phyloP scores from a whole-genome alignment of 2,888 invertebrate species.

The Tetranychus truncatus region DNA sequence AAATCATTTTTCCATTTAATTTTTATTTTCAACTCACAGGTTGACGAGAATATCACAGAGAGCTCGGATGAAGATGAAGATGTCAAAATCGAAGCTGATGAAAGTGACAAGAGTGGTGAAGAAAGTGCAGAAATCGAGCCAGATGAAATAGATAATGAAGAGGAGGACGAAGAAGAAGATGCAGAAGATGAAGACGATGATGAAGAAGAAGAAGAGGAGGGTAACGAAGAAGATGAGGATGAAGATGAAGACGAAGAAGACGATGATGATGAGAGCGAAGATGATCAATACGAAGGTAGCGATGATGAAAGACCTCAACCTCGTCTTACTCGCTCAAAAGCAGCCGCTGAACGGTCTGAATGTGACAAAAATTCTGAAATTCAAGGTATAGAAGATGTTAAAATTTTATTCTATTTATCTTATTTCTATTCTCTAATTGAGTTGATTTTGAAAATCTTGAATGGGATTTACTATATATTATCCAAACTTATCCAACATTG shows the following conservation, averaged over 20 bases:
- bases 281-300: neutral
- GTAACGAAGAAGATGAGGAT: neutral
- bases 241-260: neutral
- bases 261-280: neutral
- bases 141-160: neutral
- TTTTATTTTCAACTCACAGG: neutral
- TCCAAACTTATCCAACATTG: no score
- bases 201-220: neutral
- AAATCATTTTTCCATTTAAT: neutral
- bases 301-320: neutral
- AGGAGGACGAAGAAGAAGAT: neutral
- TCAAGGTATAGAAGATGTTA: neutral
- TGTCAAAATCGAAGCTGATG: neutral
- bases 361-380: neutral
- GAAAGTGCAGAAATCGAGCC: neutral
- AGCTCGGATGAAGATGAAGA: neutral
- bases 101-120: neutral
- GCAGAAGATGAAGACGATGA: neutral
- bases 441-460: no score
- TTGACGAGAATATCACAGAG: neutral
- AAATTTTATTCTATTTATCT: neutral
- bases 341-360: neutral
- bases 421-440: neutral
- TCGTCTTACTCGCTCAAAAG: neutral
- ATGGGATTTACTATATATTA: no score